These are phyloP conservation scores for Anniella stebbinsi DNA, from an alignment of 2,797 vertebrate genomes.

Conservation along the genomic window DNA sequence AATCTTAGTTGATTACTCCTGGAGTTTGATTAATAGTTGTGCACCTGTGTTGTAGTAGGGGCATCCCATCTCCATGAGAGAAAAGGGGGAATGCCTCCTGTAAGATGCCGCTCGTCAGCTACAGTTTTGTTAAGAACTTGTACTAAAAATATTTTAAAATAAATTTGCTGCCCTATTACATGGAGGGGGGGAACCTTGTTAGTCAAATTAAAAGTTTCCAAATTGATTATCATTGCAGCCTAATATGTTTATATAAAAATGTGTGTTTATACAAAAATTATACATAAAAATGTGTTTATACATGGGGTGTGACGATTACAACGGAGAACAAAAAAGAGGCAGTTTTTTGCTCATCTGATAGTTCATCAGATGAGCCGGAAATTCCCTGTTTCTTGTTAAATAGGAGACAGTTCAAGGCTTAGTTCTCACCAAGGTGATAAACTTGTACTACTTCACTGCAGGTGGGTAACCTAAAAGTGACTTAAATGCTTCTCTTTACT, in stretches of 20 bases:
- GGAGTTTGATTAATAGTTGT: not conserved
- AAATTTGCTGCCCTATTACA: not conserved
- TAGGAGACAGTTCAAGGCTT: not conserved
- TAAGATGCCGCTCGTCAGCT: not conserved
- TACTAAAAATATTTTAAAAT: not conserved
- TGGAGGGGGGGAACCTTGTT: not conserved
- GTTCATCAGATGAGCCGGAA: not conserved
- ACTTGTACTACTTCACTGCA: not conserved
- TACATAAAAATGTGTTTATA: not conserved
- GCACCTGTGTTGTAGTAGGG: not conserved
- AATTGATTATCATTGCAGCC: not conserved
- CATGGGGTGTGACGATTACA: not conserved
- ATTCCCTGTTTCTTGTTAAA: no score
- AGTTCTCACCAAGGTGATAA: not conserved
- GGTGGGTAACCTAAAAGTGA: not conserved
- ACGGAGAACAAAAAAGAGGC: no score
- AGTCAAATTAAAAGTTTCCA: not conserved
- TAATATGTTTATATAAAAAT: not conserved
- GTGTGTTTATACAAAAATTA: not conserved
- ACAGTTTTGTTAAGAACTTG: not conserved
- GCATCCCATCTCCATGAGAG: not conserved
- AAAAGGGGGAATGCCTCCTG: not conserved
- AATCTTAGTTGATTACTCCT: not conserved
- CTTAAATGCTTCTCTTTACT: not conserved
- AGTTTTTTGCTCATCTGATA: not conserved